Conservation (phyloP, 2,113 vertebrate species). For the Todiramphus chloris region DNA sequence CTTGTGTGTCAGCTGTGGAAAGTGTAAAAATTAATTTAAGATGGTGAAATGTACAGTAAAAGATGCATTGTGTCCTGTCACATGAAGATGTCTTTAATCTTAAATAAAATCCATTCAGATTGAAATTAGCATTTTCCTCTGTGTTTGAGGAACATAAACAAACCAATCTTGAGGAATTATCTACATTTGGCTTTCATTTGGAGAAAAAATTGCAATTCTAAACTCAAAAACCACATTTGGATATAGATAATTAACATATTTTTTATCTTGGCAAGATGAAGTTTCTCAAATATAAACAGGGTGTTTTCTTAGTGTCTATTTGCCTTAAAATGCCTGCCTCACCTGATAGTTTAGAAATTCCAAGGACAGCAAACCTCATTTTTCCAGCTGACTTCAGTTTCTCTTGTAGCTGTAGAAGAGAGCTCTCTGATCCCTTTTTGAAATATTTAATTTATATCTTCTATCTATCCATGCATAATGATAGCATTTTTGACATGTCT, state of each 20-base stretch:
- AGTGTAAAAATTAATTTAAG: not conserved
- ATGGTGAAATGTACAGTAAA: not conserved
- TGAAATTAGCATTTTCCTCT: not conserved
- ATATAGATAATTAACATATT: not conserved
- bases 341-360: constrained; percentile 20
- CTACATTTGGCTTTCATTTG: not conserved
- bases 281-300: not conserved
- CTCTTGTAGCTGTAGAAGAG: not conserved
- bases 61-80: not conserved
- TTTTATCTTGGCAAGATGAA: not conserved
- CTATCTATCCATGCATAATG: constrained; percentile 18
- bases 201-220: not conserved
- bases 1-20: not conserved
- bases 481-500: not conserved
- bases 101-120: not conserved
- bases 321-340: not conserved
- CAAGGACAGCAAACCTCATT: not conserved
- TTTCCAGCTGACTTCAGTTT: constrained; percentile 44
- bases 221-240: not conserved
- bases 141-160: not conserved
- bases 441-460: constrained; percentile 45
- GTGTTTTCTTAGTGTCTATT: not conserved
- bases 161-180: not conserved
- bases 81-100: not conserved
- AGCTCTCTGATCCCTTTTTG: not conserved